Evolutionary conservation across 2,113 vertebrate species (phyloP), one percentile per base, ranked within the genome.

Genomic region (Megalops atlanticus): DNA sequence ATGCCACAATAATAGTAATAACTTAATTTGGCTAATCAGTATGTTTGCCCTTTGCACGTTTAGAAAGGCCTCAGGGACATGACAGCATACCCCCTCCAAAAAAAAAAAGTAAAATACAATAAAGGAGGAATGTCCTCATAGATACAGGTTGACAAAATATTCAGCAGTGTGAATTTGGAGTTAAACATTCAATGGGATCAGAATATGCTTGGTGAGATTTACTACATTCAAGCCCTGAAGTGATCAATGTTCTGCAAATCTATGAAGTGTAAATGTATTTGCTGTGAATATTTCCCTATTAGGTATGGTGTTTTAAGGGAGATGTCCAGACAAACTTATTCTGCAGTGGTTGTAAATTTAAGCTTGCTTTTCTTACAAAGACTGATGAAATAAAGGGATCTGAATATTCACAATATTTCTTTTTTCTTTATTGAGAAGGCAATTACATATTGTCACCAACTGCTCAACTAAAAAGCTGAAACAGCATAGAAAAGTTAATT

Each of bases 31-130:
- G 21, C 52, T 24, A 18, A n/a, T 58, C n/a, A 64, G 58, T 64
- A n/a, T 64, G n/a, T 64, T 64, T 78, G 31, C 31, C 18, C 58
- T 2, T 31, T 64, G 47, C 16, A 49, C 38, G 21, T 21, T 40
- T 40, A 15, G 18, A 78, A n/a, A 68, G 77, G 49, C 49, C 77
- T 88, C 86, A 90, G 90, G 87, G 88, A 81, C 91, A 90, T 92
- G 86, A 88, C 87, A 92, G 89, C 86, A 92, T 91, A 92, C 41
- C 89, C 11, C n/a, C 88, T 90, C 90, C 89, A 91, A 91, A 90
- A 91, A 84, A n/a, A n/a, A n/a, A n/a, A n/a, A n/a, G n/a, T n/a
- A n/a, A n/a, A n/a, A n/a, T n/a, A n/a, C n/a, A n/a, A n/a, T n/a
- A n/a, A n/a, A n/a, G n/a, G n/a, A 87, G 85, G 52, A 85, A 8